Conservation (phyloP, 2,113 vertebrate genomes). For the Cyanoderma ruficeps region DNA sequence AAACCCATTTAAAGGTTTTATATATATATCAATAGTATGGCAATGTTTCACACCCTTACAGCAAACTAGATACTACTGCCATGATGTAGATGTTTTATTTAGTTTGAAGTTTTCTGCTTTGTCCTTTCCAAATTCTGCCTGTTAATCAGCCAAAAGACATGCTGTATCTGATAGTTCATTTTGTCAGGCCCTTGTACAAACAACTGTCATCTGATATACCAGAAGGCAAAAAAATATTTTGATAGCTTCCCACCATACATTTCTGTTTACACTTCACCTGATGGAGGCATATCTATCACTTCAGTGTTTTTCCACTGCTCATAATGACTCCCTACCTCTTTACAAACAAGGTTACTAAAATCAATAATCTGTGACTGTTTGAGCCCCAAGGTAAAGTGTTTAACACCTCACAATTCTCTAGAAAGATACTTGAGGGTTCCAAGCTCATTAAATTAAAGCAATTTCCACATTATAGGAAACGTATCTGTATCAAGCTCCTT, state of each 20-base stretch:
- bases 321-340: not conserved
- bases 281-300: not conserved
- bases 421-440: not conserved
- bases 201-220: not conserved
- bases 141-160: not conserved
- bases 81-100: not conserved
- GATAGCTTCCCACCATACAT: not conserved
- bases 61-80: not conserved
- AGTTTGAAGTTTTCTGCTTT: not conserved
- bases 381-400: not conserved
- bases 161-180: not conserved
- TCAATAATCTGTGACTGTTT: not conserved
- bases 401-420: not conserved
- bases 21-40: not conserved
- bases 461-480: not conserved
- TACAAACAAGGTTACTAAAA: not conserved
- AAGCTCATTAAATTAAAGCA: not conserved
- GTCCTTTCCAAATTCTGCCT: not conserved
- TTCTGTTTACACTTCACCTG: not conserved
- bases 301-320: not conserved
- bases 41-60: not conserved
- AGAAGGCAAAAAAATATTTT: not conserved
- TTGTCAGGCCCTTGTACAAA: not conserved
- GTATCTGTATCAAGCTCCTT: not conserved
- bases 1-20: not conserved